phyloP scores from a whole-genome alignment of 1,140 invertebrate genomes.

The Danaus plexippus region DNA sequence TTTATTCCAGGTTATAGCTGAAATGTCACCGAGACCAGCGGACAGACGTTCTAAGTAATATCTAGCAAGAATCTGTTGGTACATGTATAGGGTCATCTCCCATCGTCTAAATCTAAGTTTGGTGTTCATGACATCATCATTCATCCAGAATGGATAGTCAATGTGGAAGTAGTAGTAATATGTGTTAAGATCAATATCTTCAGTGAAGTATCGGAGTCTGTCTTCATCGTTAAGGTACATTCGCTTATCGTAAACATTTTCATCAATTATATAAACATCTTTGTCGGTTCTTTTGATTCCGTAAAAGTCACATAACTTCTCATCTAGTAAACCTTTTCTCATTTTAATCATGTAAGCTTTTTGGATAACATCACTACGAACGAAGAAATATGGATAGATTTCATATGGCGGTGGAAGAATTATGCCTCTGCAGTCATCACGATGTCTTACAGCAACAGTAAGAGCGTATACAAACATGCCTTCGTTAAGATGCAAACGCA shows the following conservation, averaged over 20 bases:
- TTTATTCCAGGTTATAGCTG: slow-evolving; percentile 65
- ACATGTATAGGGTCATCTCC: slow-evolving; percentile 73
- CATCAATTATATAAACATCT: slow-evolving; percentile 56
- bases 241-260: slow-evolving; percentile 61
- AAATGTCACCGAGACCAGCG: slow-evolving; percentile 73
- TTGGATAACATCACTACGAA: slow-evolving; percentile 74
- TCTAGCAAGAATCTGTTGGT: slow-evolving; percentile 75
- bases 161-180: slow-evolving; percentile 80
- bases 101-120: slow-evolving; percentile 73
- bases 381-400: slow-evolving; percentile 77
- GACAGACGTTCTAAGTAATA: slow-evolving; percentile 79
- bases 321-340: slow-evolving; percentile 58
- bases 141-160: slow-evolving; percentile 78
- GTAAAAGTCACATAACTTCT: slow-evolving; percentile 52
- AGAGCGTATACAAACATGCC: slow-evolving; percentile 77
- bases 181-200: slow-evolving; percentile 79
- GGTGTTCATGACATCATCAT: slow-evolving; percentile 65
- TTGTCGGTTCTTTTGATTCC: slow-evolving; percentile 61
- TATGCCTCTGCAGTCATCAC: slow-evolving; percentile 74
- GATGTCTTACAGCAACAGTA: slow-evolving; percentile 74
- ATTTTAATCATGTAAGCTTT: slow-evolving; percentile 74
- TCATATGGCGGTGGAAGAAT: slow-evolving; percentile 78
- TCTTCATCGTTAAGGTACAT: slow-evolving; percentile 50
- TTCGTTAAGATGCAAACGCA: slow-evolving; percentile 75
- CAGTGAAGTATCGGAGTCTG: slow-evolving; percentile 76